phyloP scores from a whole-genome alignment of 2,888 invertebrate genomes.

The Schizotus pectinicornis region DNA sequence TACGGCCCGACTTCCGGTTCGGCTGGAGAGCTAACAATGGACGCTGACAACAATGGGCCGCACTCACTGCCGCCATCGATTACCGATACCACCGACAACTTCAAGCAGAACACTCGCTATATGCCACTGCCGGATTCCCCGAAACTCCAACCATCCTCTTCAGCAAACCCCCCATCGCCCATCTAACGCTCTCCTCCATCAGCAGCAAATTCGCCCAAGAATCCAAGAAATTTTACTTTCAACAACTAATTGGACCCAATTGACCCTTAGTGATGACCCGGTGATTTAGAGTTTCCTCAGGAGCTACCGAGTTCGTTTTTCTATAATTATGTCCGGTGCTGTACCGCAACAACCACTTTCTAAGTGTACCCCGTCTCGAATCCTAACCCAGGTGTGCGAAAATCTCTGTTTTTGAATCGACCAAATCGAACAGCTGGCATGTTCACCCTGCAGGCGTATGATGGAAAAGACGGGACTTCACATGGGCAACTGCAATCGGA shows the following conservation, averaged over 20 bases:
- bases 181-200: no score
- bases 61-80: conserved; percentile 50
- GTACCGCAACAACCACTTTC: conserved; percentile 33
- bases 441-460: neutral
- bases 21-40: conserved; percentile 51
- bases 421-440: conserved; percentile 11
- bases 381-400: conserved; percentile 36
- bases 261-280: no score
- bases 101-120: conserved; percentile 46
- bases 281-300: no score
- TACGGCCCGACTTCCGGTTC: conserved; percentile 49
- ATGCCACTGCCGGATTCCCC: neutral
- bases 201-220: no score
- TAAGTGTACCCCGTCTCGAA: conserved; percentile 30
- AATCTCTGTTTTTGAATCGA: conserved; percentile 26
- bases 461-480: neutral
- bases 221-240: no score
- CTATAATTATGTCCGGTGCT: conserved; percentile 28
- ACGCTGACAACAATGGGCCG: conserved; percentile 50
- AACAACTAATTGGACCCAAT: no score
- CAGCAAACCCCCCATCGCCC: no score
- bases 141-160: no score
- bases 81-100: conserved; percentile 48
- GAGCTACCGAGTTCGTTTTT: no score
- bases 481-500: conserved; percentile 26